phyloP scores from a whole-genome alignment of 2,888 invertebrate species.

The Habroteleia sp. region DNA sequence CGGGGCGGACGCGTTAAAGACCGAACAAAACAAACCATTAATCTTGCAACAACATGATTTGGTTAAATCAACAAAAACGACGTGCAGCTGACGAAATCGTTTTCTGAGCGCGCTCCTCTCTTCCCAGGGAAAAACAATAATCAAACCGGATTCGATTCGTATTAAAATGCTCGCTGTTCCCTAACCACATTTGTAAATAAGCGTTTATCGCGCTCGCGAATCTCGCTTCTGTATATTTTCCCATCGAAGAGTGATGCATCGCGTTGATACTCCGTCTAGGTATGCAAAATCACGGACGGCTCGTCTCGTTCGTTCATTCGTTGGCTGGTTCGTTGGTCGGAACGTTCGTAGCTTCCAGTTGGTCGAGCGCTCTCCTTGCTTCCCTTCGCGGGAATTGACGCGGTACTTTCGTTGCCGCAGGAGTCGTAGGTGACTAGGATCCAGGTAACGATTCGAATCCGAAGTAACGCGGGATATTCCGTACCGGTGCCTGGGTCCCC shows the following conservation, averaged over 20 bases:
- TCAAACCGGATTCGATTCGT: slow-evolving; percentile 59
- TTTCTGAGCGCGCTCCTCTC: slow-evolving; percentile 25
- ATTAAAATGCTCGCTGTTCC: slow-evolving; percentile 55
- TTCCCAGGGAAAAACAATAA: slow-evolving; percentile 47
- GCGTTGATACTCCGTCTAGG: slow-evolving; percentile 61
- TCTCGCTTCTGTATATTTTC: slow-evolving; percentile 62
- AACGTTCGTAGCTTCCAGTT: slow-evolving; percentile 14
- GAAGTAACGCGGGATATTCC: slow-evolving; percentile 4
- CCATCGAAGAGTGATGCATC: slow-evolving; percentile 62
- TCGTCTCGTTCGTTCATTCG: slow-evolving; percentile 32
- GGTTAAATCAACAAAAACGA: slow-evolving; percentile 28
- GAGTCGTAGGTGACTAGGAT: slow-evolving; percentile 39
- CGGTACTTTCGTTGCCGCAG: slow-evolving; percentile 39
- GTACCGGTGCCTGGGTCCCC: background rate
- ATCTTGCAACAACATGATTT: slow-evolving; percentile 34
- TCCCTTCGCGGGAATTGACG: slow-evolving; percentile 39
- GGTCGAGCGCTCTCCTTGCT: slow-evolving; percentile 15
- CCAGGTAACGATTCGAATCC: slow-evolving; percentile 18
- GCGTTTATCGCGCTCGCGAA: slow-evolving; percentile 57
- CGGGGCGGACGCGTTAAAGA: background rate
- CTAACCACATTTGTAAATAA: slow-evolving; percentile 59
- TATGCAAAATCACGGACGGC: slow-evolving; percentile 60
- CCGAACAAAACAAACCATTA: slow-evolving; percentile 31
- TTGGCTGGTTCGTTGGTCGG: slow-evolving; percentile 16
- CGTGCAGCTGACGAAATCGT: slow-evolving; percentile 17